Conservation (phyloP, 2,888 invertebrate genomes). For the Aphidoletes aphidimyza region DNA sequence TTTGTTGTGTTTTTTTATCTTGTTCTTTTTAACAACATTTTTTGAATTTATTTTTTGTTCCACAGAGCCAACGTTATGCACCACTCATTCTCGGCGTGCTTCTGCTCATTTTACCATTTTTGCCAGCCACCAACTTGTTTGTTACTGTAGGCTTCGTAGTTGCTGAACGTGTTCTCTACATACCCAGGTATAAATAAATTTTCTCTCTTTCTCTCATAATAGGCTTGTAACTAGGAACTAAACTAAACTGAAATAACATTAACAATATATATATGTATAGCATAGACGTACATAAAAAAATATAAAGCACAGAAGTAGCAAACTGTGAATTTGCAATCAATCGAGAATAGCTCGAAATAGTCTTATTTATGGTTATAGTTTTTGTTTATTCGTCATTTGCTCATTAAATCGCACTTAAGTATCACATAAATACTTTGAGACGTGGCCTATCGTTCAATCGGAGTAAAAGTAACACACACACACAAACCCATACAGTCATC, state of each 20-base stretch:
- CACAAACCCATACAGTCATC: neutral
- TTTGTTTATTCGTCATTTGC: slow-evolving; percentile 51
- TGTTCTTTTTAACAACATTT: no score
- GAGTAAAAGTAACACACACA: no score
- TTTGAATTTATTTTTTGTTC: neutral
- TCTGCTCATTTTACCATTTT: slow-evolving; percentile 82
- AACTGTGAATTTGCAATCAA: slow-evolving; percentile 16
- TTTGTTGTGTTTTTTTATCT: neutral
- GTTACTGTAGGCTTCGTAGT: slow-evolving; percentile 86
- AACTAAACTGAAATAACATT: neutral
- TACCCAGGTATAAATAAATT: slow-evolving; percentile 74
- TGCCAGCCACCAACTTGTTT: slow-evolving; percentile 86
- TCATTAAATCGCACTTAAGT: slow-evolving; percentile 44
- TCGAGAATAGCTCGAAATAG: slow-evolving; percentile 27
- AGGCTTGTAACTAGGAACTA: neutral
- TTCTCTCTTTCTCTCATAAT: neutral
- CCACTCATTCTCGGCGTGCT: slow-evolving; percentile 77
- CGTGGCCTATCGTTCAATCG: slow-evolving; percentile 51
- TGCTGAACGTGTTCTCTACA: slow-evolving; percentile 88
- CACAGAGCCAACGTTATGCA: slow-evolving; percentile 74
- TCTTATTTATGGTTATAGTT: slow-evolving; percentile 51
- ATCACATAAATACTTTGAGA: slow-evolving; percentile 50
- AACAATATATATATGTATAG: neutral
- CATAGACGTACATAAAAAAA: neutral
- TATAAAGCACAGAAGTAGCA: neutral